Evolutionary conservation across 2,888 invertebrate species (phyloP).

Genomic region (Drosophila trichaetosa): DNA sequence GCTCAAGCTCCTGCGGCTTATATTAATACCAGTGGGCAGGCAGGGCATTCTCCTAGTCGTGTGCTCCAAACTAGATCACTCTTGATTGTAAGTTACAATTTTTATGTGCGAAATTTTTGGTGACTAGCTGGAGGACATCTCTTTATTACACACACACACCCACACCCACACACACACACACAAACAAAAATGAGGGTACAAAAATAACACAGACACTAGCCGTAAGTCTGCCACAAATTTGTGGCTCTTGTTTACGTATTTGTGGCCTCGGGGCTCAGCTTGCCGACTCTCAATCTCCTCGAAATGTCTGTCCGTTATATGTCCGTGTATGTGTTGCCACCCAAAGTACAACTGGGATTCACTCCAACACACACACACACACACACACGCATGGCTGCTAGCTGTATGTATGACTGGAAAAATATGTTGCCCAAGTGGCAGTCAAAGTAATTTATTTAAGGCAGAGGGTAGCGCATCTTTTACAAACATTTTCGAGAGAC

Average conservation of each 20-base stretch:
- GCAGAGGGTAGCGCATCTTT: neutral
- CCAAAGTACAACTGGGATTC: neutral
- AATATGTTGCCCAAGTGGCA: constrained; percentile 45
- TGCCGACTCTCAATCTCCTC: neutral
- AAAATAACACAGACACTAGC: neutral
- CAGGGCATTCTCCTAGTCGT: neutral
- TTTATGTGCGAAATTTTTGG: neutral
- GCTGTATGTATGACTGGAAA: constrained; percentile 13
- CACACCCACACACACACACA: neutral
- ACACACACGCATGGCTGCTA: constrained; percentile 1
- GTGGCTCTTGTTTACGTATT: neutral
- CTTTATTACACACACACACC: neutral
- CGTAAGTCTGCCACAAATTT: neutral
- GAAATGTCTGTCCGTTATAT: neutral
- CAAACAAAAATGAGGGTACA: neutral
- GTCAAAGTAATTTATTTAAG: constrained; percentile 39
- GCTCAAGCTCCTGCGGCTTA: rapidly evolving
- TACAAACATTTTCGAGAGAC: neutral
- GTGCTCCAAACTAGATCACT: neutral
- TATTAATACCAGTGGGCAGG: neutral
- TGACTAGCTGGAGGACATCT: neutral
- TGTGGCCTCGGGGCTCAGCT: neutral
- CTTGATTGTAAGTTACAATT: too few relatives aligned
- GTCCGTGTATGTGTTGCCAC: neutral
- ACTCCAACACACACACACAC: neutral